Evolutionary conservation across 2,888 invertebrate genomes (phyloP).

Genomic region (Patella pellucida): DNA sequence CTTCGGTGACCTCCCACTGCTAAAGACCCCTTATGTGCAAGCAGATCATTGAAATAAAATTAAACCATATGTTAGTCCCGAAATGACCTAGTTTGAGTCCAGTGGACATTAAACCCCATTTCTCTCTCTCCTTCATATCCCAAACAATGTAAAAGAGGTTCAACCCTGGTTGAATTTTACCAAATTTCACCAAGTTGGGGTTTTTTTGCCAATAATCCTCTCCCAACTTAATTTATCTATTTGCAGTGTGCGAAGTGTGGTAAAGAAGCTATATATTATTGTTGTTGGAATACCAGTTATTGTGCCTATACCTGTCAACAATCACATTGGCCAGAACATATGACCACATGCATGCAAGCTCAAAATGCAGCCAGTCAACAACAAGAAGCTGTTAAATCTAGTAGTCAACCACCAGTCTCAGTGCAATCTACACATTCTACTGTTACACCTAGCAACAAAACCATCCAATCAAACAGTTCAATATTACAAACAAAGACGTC

Average conservation of each 20-base stretch:
- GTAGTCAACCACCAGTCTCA: constrained; percentile 27
- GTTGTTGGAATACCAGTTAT: constrained; percentile 97
- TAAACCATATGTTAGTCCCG: too few species aligned
- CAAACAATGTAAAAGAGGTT: too few species aligned
- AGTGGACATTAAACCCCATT: too few species aligned
- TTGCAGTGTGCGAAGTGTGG: constrained; percentile 83
- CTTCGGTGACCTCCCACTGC: too few species aligned
- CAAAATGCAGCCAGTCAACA: constrained; percentile 37
- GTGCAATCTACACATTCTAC: background rate
- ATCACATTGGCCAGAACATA: constrained; percentile 87
- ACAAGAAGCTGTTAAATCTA: constrained; percentile 26
- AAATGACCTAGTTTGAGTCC: too few species aligned
- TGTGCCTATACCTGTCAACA: constrained; percentile 91
- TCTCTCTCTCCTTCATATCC: too few species aligned
- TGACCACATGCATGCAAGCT: constrained; percentile 75
- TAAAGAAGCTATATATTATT: constrained; percentile 91
- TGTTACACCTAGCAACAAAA: constrained; percentile 4
- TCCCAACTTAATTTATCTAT: too few species aligned
- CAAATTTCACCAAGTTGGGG: too few species aligned
- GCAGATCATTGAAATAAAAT: too few species aligned
- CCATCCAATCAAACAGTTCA: constrained; percentile 18
- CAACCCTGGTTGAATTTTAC: too few species aligned
- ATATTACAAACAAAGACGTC: background rate
- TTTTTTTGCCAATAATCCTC: background rate
- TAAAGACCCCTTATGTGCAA: too few species aligned